These are phyloP conservation scores for Apodemus agrarius DNA, from an alignment of 2,797 vertebrate species.

Conservation along the genomic window DNA sequence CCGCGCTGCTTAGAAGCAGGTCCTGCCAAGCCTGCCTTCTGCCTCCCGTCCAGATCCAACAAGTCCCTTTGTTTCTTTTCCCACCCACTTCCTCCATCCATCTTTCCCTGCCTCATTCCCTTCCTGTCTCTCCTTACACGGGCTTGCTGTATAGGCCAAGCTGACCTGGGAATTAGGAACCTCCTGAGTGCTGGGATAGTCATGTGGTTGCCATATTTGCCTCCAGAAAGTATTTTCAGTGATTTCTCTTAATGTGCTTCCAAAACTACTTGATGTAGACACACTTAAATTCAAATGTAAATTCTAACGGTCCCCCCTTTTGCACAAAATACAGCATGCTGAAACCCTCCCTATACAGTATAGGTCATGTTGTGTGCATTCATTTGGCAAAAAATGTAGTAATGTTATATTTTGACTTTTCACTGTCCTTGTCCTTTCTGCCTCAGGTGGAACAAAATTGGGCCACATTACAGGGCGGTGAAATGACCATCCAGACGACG, in stretches of 20 bases:
- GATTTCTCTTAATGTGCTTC: slow-evolving; percentile 42
- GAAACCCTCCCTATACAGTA: slow-evolving; percentile 15
- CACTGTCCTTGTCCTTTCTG: slow-evolving; percentile 10
- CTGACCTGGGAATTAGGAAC: no score
- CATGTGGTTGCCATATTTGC: background rate
- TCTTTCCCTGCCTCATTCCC: background rate
- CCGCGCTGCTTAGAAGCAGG: background rate
- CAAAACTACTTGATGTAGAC: slow-evolving; percentile 46
- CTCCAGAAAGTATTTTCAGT: slow-evolving; percentile 20
- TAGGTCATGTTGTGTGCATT: background rate
- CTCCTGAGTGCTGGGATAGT: background rate
- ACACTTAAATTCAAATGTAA: slow-evolving; percentile 39
- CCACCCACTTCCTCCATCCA: background rate
- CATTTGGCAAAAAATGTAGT: slow-evolving; percentile 40
- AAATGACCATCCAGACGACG: slow-evolving; percentile 99
- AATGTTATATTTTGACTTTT: slow-evolving; percentile 9
- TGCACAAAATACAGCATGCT: background rate
- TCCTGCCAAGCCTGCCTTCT: slow-evolving; percentile 9
- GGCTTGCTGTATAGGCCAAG: background rate
- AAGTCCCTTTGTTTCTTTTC: background rate
- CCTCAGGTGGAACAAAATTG: slow-evolving; percentile 96
- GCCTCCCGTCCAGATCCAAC: background rate
- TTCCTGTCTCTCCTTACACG: background rate
- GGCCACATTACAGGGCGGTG: slow-evolving; percentile 96
- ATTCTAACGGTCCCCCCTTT: background rate